Evolutionary conservation across 2,888 invertebrate genomes (phyloP), one percentile per base, ranked within the genome.

Genomic region (Hedya salicella): DNA sequence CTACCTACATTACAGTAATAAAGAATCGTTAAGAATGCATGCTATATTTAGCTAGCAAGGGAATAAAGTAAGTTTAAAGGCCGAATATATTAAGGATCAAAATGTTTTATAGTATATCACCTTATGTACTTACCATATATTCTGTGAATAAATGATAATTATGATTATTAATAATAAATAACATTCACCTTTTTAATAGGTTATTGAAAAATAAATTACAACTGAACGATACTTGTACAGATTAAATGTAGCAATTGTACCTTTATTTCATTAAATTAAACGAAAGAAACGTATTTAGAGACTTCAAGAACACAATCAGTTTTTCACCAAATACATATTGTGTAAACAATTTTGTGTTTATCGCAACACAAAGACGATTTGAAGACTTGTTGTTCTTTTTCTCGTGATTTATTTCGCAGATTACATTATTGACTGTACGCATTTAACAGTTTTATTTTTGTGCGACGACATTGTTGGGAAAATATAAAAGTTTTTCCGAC

Each of bases 321-420:
- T 59, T 16, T 39, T 39, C 19, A 11, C 13, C 11, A 39, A 25
- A 39, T 49, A n/a, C n/a, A n/a, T n/a, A 13, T 25, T 49, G 21
- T 53, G 13, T 13, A 3, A 42, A 42, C 17, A 1, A 8, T 11
- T 52, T 53, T 21, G 16, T 16, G 14, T 61, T 61, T 30, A n/a
- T 40, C 40, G 17, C 40, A 3, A 25, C 9, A 49, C 39, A 42
- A 32, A 57, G 25, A 17, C 32, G 11, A 25, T 30, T 13, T 16
- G 16, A 46, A 25, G 17, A 3, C n/a, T 32, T 49, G 13, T 57
- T 44, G 16, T 56, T 53, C 6, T 52, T 32, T 16, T 25, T 6
- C 25, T 53, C 11, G 30, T 44, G 50, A 61, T 61, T 62, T 32
- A 21, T 62, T 42, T n/a, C 17, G 32, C 32, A 17, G 42, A 40